Base-by-base conservation (phyloP, 1,140 invertebrate genomes). In the Rhagoletis pomonella region DNA sequence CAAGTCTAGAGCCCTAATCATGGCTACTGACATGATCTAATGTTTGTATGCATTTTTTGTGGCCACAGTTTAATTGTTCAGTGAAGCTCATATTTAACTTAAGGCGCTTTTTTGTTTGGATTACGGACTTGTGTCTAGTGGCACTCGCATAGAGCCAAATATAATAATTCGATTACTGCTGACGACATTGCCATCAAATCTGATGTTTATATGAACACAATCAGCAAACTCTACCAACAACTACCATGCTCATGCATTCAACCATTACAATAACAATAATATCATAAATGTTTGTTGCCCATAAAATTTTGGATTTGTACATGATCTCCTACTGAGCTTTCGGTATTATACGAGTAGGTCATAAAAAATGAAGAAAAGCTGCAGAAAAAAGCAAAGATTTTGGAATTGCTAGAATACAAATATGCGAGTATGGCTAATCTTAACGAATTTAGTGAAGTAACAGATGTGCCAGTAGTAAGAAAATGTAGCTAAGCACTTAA, bases 281-380 rank as follows among this genome's bases (percentile, higher is more conserved):
- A 86, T 17, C 39, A 86, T 64, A 64, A 86, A 86, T 62, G 19
- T 62, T 59, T 64, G 55, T 44, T 17, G 59, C 9, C 4, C 84
- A 86, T 86, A 86, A 86, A 86, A 86, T 64, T 62, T 86, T 17
- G 55, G 39, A 50, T 86, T 86, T 86, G 58, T 39, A 44, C 84
- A 62, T 60, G 12, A 44, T 86, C 84, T n/a, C 7, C 44, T 3
- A 12, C 73, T 58, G 44, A 44, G n/a, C 73, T 3, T 39, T 29
- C 47, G 29, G n/a, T 7, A 81, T 19, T 81, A 12, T 67, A 44
- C 14, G 17, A 17, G 44, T 44, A 47, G 17, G n/a, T 58, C 44
- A 81, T 81, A 81, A 81, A 81, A 58, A 81, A 81, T 81, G 42
- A 81, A 81, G 73, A 58, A 81, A 81, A 81, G 67, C 67, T 73